Percentiles rank a stretch among this genome's conserved stretches.
These are phyloP conservation scores for Drosophila longiperda DNA, from an alignment of 2,888 invertebrate species.

Conservation along the genomic window DNA sequence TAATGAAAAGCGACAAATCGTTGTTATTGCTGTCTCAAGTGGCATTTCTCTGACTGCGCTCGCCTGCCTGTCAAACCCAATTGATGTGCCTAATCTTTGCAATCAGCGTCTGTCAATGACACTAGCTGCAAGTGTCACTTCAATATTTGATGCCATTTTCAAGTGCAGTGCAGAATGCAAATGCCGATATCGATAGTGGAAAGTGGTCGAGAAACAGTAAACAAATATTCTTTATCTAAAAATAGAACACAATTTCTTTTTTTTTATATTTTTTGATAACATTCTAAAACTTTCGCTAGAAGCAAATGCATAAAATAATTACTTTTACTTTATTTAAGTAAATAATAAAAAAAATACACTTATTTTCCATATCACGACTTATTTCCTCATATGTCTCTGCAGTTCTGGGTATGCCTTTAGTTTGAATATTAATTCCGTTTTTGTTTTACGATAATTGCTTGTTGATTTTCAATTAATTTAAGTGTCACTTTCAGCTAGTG, in stretches of 20 bases:
- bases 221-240: not conserved
- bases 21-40: constrained; percentile 69
- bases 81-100: constrained; percentile 37
- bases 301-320: too few species aligned
- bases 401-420: too few species aligned
- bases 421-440: not conserved
- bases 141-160: not conserved
- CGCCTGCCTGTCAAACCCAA: constrained; percentile 33
- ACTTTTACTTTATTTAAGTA: too few species aligned
- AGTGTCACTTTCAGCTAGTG: constrained; percentile 7
- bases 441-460: not conserved
- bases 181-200: not conserved
- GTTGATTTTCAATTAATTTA: not conserved
- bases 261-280: not conserved
- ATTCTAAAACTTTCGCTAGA: too few species aligned
- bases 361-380: too few species aligned
- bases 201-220: not conserved
- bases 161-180: not conserved
- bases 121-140: constrained; percentile 30
- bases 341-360: too few species aligned
- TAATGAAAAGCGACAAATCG: constrained; percentile 66
- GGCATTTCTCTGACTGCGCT: constrained; percentile 16
- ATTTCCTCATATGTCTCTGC: too few species aligned
- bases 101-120: constrained; percentile 38
- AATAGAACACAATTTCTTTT: not conserved